Base-by-base conservation (phyloP, 2,113 vertebrate species). In the Mus spicilegus region DNA sequence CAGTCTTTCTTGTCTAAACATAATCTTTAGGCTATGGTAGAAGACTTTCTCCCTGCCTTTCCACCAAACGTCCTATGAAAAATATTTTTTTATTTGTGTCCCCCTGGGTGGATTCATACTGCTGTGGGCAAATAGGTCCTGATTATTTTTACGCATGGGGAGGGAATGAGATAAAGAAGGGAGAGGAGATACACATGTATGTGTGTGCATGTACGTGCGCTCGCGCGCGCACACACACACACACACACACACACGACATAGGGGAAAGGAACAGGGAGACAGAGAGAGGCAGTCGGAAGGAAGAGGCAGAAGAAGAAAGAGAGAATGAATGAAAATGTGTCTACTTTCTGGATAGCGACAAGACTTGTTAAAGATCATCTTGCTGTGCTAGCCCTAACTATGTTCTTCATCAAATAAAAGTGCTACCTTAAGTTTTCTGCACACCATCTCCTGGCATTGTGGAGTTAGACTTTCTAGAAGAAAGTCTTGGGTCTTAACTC, bases 11-110 rank as follows among this genome's bases (percentile, higher is more conserved):
- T 42, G 26, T 95, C 85, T 77, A 86, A 81, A 85, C 39, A 73
- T 72, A 95, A 93, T 88, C 75, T 19, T 94, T 67, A 84, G 84
- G 80, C 51, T 54, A 51, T 0, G 17, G 75, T 93, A 63, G 42
- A 89, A 94, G 11, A 28, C 19, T 63, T 93, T 93, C 51, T 70
- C 30, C 58, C 84, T 93, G 33, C 56, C 30, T 39, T 77, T 94
- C 46, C 65, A 88, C 51, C 85, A 87, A 91, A 81, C n/a, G 91
- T 96, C 78, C 58, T 69, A 63, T 70, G 56, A 51, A n/a, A 94
- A 89, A 73, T 81, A 42, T 63, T 9, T 58, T 94, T 95, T 95
- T 46, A 54, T 81, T 46, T 61, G 12, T 24, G 14, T 19, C 69
- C 78, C 51, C 22, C 61, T 93, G 49, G 46, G n/a, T 42, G 51